Evolutionary conservation across 2,113 vertebrate species (phyloP), one percentile per base, ranked within the genome.

Genomic region (Gopherus evgoodei): DNA sequence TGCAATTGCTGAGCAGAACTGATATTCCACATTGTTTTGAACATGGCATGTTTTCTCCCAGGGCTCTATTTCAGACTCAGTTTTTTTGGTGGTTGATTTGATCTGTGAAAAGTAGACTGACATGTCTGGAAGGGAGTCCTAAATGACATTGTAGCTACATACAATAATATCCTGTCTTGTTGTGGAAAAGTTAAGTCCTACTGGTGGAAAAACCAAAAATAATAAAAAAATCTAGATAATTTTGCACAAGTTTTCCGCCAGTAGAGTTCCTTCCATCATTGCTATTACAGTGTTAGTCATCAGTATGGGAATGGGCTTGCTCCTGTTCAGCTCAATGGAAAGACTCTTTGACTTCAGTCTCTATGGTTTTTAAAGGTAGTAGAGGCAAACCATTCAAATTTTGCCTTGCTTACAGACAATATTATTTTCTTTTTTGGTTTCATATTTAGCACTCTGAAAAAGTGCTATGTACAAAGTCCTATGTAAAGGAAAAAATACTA

Each of bases 11-110:
- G 88, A 85, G 90, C 52, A 96, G 38, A 89, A 84, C 78, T 87
- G 86, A 84, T 93, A 87, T 90, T 97, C 94, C 96, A 81, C 96
- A 27, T 90, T 87, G 62, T 42, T 90, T 94, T 88, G 89, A 95
- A 84, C 27, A 89, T 14, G 91, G 47, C 50, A 13, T 25, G 84
- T 78, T 76, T 42, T 31, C 22, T 17, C 24, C 72, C 65, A 56
- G 72, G 19, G 3, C 84, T 47, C 81, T 90, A 50, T 50, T 91
- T 96, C 86, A 95, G 35, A 31, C 21, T 88, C 0, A 0, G 2
- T 56, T 93, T 94, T 87, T 84, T 82, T 78, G 21, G 76, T 92
- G 49, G 82, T 59, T 93, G 31, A 44, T 88, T 27, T 91, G 3
- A 25, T 92, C 2, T 90, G 16, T 80, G 79, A 75, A 80, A 93